Evolutionary conservation across 2,888 invertebrate genomes (phyloP), one percentile per base, ranked within the genome.

Genomic region (Drosophila quinaria): DNA sequence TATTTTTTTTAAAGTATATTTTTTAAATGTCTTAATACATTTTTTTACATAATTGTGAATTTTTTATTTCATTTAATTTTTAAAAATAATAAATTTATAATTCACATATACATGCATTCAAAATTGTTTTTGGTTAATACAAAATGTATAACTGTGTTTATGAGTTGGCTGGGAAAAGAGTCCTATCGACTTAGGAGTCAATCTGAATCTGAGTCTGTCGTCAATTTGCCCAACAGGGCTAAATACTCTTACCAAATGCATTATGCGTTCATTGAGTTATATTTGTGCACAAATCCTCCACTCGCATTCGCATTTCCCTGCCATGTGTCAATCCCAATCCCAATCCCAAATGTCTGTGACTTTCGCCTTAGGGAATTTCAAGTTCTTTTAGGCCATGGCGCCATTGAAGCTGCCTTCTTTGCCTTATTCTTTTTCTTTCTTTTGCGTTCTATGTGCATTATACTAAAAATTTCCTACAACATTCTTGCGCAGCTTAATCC

Each of bases 401-500:
- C 19, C 56, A 54, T 33, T 60, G 46, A 39, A 41, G 47, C 61
- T 31, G 22, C 22, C 22, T 22, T 22, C 22, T 2, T 19, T 19
- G 19, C 19, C 19, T 19, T 19, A 19, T 22, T n/a, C n/a, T 10
- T 19, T 2, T 25, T 11, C 49, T 5, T 19, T n/a, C n/a, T 41
- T 47, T 31, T 41, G 31, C 46, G 41, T 56, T 25, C 37, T 35
- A 35, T 79, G 72, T 74, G 83, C 78, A 86, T 76, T 80, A 76
- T 83, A 81, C 85, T 78, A 74, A 74, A 71, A 75, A 84, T 80
- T 80, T 74, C 58, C 80, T 80, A 70, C 81, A 84, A 76, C 81
- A 86, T 86, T 84, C 81, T 81, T 81, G 80, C 56, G 65, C 78
- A 75, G 73, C 80, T 87, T 86, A 87, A 87, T 87, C 87, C 87